phyloP scores from a whole-genome alignment of 2,797 vertebrate genomes.

The Onychomys arenicola region DNA sequence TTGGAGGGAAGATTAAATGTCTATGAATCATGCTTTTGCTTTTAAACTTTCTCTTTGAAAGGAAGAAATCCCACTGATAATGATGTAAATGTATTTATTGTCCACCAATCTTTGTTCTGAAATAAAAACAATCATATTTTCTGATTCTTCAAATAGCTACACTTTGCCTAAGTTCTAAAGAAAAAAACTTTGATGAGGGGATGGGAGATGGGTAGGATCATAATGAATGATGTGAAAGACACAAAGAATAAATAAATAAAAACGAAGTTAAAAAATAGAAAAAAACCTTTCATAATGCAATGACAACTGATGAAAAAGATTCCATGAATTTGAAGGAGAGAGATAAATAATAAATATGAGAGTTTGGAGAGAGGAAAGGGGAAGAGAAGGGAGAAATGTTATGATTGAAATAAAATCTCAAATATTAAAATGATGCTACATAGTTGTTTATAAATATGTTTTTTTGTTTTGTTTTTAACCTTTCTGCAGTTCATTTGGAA shows the following conservation, averaged over 20 bases:
- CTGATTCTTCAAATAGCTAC: conserved; percentile 40
- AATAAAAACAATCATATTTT: conserved; percentile 52
- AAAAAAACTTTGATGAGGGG: background rate
- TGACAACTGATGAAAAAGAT: background rate
- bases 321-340: background rate
- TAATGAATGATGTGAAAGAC: too few relatives aligned
- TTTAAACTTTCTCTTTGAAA: conserved; percentile 43
- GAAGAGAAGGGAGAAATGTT: background rate
- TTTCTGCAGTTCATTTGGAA: background rate
- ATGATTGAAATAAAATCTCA: background rate
- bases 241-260: too few relatives aligned
- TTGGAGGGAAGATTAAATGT: conserved; percentile 14
- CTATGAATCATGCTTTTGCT: conserved; percentile 3
- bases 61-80: background rate
- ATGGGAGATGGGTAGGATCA: too few relatives aligned
- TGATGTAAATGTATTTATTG: background rate
- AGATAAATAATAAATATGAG: background rate
- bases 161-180: background rate
- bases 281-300: background rate
- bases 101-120: conserved; percentile 23
- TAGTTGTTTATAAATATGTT: background rate
- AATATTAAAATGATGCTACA: background rate
- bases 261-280: too few relatives aligned
- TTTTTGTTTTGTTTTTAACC: background rate
- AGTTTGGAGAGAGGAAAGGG: background rate